Conservation (phyloP, 2,797 vertebrate species). For the Darevskia mixta region DNA sequence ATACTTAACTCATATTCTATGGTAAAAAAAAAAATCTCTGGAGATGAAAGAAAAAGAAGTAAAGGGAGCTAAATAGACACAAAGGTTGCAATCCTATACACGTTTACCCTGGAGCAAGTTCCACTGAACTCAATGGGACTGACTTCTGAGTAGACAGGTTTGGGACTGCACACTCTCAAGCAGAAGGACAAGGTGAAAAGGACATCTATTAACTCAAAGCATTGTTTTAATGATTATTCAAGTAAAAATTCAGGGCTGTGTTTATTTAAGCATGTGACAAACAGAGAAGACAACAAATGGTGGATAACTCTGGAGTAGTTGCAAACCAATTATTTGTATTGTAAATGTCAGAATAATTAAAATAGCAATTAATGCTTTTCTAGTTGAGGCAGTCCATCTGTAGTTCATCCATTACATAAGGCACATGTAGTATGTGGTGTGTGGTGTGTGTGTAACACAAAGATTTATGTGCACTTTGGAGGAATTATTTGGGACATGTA, state of each 20-base stretch:
- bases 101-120: background rate
- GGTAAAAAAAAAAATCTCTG: slow-evolving; percentile 3
- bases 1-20: background rate
- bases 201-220: background rate
- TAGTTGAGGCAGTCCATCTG: background rate
- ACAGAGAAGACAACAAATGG: background rate
- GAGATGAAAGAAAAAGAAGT: background rate
- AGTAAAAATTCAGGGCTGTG: background rate
- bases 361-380: background rate
- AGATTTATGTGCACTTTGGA: background rate
- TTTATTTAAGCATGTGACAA: slow-evolving; percentile 7
- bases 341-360: background rate
- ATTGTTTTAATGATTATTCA: background rate
- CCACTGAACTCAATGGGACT: background rate
- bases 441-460: background rate
- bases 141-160: background rate
- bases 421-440: background rate
- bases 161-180: background rate
- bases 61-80: background rate
- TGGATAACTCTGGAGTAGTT: background rate
- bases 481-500: background rate
- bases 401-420: background rate
- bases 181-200: slow-evolving; percentile 8
- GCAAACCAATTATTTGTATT: background rate
- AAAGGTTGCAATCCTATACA: background rate